phyloP scores from a whole-genome alignment of 2,113 vertebrate genomes.

The Dryoscopus gambensis region DNA sequence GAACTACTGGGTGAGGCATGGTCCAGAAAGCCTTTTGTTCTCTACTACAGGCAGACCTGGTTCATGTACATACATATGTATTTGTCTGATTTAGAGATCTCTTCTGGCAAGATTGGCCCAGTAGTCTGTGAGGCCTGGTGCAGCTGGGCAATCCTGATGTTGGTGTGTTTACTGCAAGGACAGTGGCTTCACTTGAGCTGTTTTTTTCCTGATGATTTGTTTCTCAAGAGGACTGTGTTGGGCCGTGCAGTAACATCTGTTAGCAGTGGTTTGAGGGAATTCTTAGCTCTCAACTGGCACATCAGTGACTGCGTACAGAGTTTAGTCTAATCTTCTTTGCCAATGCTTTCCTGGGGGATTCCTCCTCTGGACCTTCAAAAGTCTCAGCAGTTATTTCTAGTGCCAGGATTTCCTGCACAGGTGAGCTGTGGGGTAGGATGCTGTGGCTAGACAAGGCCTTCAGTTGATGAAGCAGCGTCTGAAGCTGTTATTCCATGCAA shows the following conservation, averaged over 20 bases:
- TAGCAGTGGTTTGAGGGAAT: not conserved
- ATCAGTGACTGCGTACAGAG: not conserved
- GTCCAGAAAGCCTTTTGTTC: not conserved
- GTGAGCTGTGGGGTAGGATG: not conserved
- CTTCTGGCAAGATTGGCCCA: not conserved
- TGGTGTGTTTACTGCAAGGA: not conserved
- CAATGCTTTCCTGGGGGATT: not conserved
- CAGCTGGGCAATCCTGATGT: not conserved
- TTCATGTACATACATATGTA: fast-evolving
- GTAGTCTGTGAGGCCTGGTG: not conserved
- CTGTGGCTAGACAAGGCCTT: not conserved
- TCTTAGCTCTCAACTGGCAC: not conserved
- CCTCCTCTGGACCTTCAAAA: not conserved
- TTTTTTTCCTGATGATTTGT: not conserved
- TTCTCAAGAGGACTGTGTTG: not conserved
- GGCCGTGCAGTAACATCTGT: not conserved
- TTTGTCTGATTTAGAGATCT: not conserved
- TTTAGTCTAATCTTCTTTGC: not conserved
- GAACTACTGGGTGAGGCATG: not conserved
- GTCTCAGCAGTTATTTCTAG: not conserved
- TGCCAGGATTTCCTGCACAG: not conserved
- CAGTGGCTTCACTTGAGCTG: not conserved
- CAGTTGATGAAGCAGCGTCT: not conserved
- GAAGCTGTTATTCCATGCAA: not conserved
- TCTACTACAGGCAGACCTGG: not conserved